Evolutionary conservation across 1,140 invertebrate genomes (phyloP), one percentile per base, ranked within the genome.

Genomic region (Zophobas morio): DNA sequence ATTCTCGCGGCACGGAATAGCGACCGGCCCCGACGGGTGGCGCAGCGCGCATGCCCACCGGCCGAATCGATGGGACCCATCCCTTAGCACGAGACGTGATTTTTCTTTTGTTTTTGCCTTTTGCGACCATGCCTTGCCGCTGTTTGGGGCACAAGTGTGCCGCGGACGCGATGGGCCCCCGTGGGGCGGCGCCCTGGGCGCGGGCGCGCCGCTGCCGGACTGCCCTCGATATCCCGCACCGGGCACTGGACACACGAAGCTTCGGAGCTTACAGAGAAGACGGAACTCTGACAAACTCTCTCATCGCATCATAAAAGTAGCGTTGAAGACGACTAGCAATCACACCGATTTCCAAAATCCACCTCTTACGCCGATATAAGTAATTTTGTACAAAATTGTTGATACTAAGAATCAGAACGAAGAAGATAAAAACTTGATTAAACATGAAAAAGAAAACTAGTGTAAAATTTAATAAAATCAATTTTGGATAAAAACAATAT

Each of bases 61-160:
- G 53, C 57, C 75, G 76, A 82, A 82, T 82, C 81, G 81, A 82
- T 81, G 79, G 77, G 79, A 81, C 79, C 81, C 81, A 81, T 82
- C 81, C 81, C 81, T 81, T 81, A 46, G 35, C 53, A 47, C 47
- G 40, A 74, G 51, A 56, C 40, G 40, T 60, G 53, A 56, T 60
- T 56, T 60, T 56, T 56, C 53, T 74, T 53, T 60, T 60, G 47
- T 60, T 74, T 56, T 60, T 34, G 34, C 53, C 34, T 56, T 60
- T 60, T 47, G 49, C 72, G 51, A 57, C 53, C 47, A 20, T 51
- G 47, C 49, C 70, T 36, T 32, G 3, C 32, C 36, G 8, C n/a
- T n/a, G 34, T 42, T 72, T 72, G 34, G 47, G 42, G 70, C 60
- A 72, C 47, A 53, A 72, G 46, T 72, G 70, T 34, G 37, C 46